Base-by-base conservation (phyloP, 2,888 invertebrate species). In the Dryobotodes eremita region DNA sequence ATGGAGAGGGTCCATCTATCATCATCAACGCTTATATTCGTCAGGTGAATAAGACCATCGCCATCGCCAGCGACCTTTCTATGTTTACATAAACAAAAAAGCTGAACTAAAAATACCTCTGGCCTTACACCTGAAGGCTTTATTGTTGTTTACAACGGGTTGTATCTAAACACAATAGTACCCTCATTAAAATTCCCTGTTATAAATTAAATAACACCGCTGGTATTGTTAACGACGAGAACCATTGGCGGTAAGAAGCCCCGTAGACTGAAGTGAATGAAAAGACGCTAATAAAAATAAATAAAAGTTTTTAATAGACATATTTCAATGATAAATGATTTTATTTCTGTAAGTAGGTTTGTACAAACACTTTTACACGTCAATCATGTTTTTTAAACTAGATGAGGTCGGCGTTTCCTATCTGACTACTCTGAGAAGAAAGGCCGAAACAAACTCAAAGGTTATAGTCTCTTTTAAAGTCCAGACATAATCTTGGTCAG, bases 91-190 rank as follows among this genome's bases (percentile, higher is more conserved):
- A 15, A 23, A 31, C 50, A 46, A 77, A 77, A 55, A 55, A 8
- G 0, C 55, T 10, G 5, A 46, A 57, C 50, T 59, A 26, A 64
- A 80, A 74, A 65, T 13, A 53, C 53, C 26, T 31, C 26, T 53
- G 4, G 31, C 23, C 62, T 65, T 31, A 31, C 31, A 66, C 36
- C 50, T 26, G 66, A 82, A 77, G 50, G 77, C 26, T 77, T 84
- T 80, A 84, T 80, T 73, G 72, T 48, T 20, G 71, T 84, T 77
- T 84, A 84, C 77, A 80, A 80, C 48, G 13, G 68, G 61, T 64
- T 55, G 57, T 74, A 76, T 64, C 42, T 15, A 31, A 80, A 46
- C 50, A 84, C 84, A 84, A 84, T 65, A 20, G 74, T 42, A 4
- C n/a, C n/a, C 55, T 71, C 26, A 55, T 61, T 80, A 61, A 65